Evolutionary conservation across 37 sponge, comb jelly and placozoan species (phyloP).

Genomic region (Petrosia ficiformis): DNA sequence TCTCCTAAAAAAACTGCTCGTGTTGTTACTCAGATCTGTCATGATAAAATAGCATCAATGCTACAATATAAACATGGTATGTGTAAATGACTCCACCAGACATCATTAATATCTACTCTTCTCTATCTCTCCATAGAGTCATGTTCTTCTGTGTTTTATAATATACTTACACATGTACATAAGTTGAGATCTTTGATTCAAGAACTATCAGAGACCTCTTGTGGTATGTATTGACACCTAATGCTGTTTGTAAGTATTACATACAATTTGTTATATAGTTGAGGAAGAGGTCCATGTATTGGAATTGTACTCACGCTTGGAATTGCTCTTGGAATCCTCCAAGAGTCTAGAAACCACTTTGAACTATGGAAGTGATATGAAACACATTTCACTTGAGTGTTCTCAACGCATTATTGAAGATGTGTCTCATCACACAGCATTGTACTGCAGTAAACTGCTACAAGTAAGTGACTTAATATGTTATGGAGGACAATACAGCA

Average conservation of each 20-base stretch:
- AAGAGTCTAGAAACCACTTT: neutral
- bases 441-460: constrained; percentile 31
- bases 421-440: constrained; percentile 38
- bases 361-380: no score
- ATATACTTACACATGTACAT: no score
- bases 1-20: neutral
- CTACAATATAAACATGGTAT: neutral
- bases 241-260: no score
- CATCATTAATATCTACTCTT: neutral
- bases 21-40: constrained; percentile 13
- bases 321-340: constrained; percentile 23
- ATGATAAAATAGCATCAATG: neutral
- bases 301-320: constrained; percentile 28
- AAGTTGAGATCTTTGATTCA: no score
- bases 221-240: no score
- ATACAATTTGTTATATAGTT: no score
- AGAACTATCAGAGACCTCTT: no score
- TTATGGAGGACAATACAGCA: neutral
- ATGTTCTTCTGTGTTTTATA: no score
- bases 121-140: neutral
- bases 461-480: constrained; percentile 45
- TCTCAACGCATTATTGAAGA: constrained; percentile 2
- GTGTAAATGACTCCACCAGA: no score
- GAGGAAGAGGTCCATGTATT: no score
- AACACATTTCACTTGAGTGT: neutral